phyloP scores from a whole-genome alignment of 1,140 invertebrate genomes.

The Ganaspis sp. region DNA sequence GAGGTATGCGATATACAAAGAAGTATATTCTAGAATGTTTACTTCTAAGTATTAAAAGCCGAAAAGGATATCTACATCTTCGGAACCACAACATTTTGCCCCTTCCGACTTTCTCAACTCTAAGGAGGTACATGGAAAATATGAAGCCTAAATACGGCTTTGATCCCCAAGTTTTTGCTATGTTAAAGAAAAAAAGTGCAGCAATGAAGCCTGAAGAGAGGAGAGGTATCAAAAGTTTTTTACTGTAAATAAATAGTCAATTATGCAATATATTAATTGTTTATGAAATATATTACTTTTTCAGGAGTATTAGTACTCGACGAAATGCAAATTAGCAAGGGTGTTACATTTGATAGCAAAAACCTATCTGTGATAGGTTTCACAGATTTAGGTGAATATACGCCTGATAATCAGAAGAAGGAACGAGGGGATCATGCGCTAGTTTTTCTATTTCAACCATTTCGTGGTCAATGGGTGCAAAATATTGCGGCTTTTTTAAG shows the following conservation, averaged over 20 bases:
- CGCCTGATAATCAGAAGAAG: conserved; percentile 33
- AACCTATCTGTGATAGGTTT: conserved; percentile 35
- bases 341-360: conserved; percentile 26
- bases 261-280: too few species aligned
- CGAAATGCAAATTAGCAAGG: too few species aligned
- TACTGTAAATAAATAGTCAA: too few species aligned
- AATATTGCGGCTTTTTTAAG: conserved; percentile 41
- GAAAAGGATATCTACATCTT: neutral
- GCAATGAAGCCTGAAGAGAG: too few species aligned
- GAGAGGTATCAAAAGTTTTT: too few species aligned
- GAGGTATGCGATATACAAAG: neutral
- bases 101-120: too few species aligned
- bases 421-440: conserved; percentile 45
- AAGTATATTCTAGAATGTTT: neutral
- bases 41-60: neutral
- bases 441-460: conserved; percentile 52
- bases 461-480: conserved; percentile 47
- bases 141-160: too few species aligned
- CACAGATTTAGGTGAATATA: conserved; percentile 39
- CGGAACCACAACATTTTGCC: neutral
- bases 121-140: too few species aligned
- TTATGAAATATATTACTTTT: too few species aligned
- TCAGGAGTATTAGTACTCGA: too few species aligned
- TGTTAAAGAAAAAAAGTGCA: too few species aligned
- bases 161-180: too few species aligned